Evolutionary conservation across 2,888 invertebrate species (phyloP), one percentile per base, ranked within the genome.

Genomic region (Pogonocherus hispidulus): DNA sequence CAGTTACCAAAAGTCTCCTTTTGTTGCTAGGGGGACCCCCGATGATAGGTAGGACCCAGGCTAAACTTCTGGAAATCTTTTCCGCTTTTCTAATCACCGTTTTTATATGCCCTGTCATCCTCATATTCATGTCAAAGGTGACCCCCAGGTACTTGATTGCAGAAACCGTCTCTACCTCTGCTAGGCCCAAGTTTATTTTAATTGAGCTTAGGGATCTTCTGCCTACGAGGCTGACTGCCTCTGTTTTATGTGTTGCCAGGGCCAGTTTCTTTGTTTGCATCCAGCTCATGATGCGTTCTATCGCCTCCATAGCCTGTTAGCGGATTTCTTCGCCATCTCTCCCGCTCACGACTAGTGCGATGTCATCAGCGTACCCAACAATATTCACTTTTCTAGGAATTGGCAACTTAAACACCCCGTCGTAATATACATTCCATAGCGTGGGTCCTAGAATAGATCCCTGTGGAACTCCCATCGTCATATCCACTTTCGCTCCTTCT

Each of bases 311-410:
- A 8, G 32, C 8, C 6, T 9, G 20, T 11, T 20, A 51, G 32
- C 0, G 16, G n/a, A 2, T 32, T 8, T 8, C 18, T 16, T 55
- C 32, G 9, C n/a, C 22, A 6, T 14, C 22, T 11, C 18, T 47
- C 35, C 14, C 47, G 2, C n/a, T n/a, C n/a, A 62, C 35, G 4
- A 59, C 11, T 9, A 62, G n/a, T 11, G 66, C 69, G 3, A 68
- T 16, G 16, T 67, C 67, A 27, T 67, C 63, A 1, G 63, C 67
- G 32, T 16, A 63, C 3, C 22, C 67, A 3, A 56, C 41, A 2
- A 66, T 8, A 9, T 22, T 51, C 1, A 22, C 54, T 2, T 19
- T 44, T 8, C 37, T 19, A 1, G 32, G 46, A n/a, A 62, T 41
- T 3, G 11, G n/a, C 5, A 32, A 3, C 3, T 19, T 60, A 3